These are phyloP conservation scores for Leucoraja erinaceus DNA, from an alignment of 2,113 vertebrate species.

Conservation along the genomic window DNA sequence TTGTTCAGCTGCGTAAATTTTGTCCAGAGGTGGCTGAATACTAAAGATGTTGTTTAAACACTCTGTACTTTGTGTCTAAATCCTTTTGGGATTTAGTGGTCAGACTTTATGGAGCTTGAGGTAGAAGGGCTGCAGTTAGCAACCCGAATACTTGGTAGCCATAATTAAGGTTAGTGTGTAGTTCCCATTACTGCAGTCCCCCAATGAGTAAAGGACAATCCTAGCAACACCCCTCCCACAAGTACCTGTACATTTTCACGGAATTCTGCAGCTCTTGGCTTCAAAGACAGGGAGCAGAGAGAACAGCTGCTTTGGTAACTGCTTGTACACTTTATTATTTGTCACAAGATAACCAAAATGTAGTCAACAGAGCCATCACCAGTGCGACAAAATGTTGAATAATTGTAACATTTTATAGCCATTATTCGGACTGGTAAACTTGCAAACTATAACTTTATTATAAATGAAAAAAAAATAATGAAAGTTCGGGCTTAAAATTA, in stretches of 20 bases:
- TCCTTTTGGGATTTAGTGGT: slow-evolving; percentile 42
- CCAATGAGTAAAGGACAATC: not conserved
- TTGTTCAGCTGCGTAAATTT: slow-evolving; percentile 45
- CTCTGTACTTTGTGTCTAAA: slow-evolving; percentile 41
- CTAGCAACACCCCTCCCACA: not conserved
- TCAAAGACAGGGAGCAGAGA: not conserved
- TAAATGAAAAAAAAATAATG: not conserved
- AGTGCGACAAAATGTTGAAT: not conserved
- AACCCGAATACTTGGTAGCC: slow-evolving; percentile 11
- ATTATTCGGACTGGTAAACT: not conserved
- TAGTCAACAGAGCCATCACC: not conserved
- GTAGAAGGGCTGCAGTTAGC: slow-evolving; percentile 37
- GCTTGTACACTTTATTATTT: not conserved
- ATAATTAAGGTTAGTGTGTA: slow-evolving; percentile 19
- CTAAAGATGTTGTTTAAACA: slow-evolving; percentile 44
- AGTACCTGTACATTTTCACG: slow-evolving; percentile 9
- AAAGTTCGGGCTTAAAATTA: not conserved
- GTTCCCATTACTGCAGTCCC: not conserved
- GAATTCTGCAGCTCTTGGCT: not conserved
- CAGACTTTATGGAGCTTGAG: slow-evolving; percentile 43
- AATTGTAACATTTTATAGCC: not conserved
- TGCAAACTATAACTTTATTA: not conserved
- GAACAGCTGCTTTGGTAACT: slow-evolving; percentile 22
- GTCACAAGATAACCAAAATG: not conserved
- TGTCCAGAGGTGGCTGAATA: slow-evolving; percentile 36